Conservation (phyloP, 2,797 vertebrate species). For the Trachurus trachurus region DNA sequence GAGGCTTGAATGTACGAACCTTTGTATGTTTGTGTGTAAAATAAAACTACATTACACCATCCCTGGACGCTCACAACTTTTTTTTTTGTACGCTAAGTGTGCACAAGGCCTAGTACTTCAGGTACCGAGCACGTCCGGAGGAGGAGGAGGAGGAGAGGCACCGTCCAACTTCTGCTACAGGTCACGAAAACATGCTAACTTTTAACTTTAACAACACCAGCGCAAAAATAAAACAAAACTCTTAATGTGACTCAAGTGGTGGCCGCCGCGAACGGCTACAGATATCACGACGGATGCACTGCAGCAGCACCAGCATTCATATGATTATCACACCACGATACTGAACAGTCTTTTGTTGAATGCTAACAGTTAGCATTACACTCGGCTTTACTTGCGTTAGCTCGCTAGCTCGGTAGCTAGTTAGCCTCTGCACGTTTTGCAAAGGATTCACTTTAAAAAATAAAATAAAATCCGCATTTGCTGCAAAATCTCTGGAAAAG, state of each 20-base stretch:
- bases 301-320: background rate
- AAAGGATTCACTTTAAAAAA: conserved; percentile 45
- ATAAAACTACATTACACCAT: conserved; percentile 20
- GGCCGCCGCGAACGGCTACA: background rate
- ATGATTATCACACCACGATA: background rate
- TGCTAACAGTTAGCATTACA: conserved; percentile 69
- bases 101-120: conserved; percentile 79
- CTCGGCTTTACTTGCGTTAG: conserved; percentile 66
- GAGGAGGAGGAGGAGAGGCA: conserved; percentile 75
- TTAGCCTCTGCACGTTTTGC: conserved; percentile 80
- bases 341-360: conserved; percentile 76
- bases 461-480: conserved; percentile 1
- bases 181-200: conserved; percentile 73
- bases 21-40: accelerated
- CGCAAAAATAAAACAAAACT: conserved; percentile 22
- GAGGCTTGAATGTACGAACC: background rate
- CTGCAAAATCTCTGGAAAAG: conserved; percentile 21
- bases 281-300: background rate
- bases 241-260: background rate
- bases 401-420: conserved; percentile 67
- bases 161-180: conserved; percentile 82
- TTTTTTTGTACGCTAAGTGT: conserved; percentile 62
- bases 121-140: conserved; percentile 78
- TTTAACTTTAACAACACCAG: conserved; percentile 59
- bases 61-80: conserved; percentile 72